Base-by-base conservation (phyloP, 2,888 invertebrate genomes). In the Lepetodrilus schrolli region DNA sequence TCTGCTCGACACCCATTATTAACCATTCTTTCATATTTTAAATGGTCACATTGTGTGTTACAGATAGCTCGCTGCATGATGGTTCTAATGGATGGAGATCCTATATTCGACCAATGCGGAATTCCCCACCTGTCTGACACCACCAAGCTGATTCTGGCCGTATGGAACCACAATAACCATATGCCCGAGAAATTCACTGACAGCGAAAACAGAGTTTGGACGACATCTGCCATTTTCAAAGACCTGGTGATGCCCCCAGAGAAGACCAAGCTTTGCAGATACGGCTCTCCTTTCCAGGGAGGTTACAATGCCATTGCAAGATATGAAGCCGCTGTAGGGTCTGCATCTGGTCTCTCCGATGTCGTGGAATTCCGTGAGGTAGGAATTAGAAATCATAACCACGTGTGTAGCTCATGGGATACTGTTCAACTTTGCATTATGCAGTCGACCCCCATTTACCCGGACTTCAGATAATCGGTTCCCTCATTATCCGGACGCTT, bases 261-360 rank as follows among this genome's bases (percentile, higher is more conserved):
- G 5, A 51, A 73, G 1, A 70, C 73, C 2, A 69, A 77, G 0
- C 58, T 75, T 8, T 85, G 84, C 73, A 74, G 84, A 20, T 81
- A 79, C 75, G 85, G 84, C n/a, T 68, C 75, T 13, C 82, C 82
- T 8, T 83, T 82, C 75, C 71, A 77, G 8, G 81, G 81, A 17
- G 83, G 81, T n/a, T 74, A 73, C 17, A 83, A 83, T 70, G 74
- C 81, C 13, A 77, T 85, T 21, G 72, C 83, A 2, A 58, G 74
- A 34, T 85, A 82, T 68, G 83, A 83, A 37, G 81, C 79, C n/a
- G 83, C 80, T 8, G 76, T 83, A 10, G 84, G 84, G 30, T 79
- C 78, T 5, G 21, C 70, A 0, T 43, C 43, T 2, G 65, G 69
- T 0, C 17, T 65, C 4, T 69, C 74, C 2, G 78, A 82, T 69